phyloP scores from a whole-genome alignment of 2,113 vertebrate species.

The Lamprotornis superbus region DNA sequence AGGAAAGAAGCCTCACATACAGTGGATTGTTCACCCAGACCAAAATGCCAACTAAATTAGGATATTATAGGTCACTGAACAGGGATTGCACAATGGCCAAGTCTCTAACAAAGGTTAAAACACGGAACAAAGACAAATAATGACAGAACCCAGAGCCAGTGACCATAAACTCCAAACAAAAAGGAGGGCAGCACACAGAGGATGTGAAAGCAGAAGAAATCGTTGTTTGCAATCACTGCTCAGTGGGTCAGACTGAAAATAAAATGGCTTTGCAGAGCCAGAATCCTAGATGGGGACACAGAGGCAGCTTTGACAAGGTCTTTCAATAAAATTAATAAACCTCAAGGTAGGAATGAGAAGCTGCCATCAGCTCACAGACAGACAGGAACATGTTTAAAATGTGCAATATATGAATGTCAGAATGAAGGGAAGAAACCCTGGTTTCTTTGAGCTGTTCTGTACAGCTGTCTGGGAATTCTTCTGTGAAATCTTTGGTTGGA shows the following conservation, averaged over 20 bases:
- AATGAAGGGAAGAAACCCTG: background rate
- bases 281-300: background rate
- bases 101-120: constrained; percentile 65
- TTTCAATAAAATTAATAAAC: constrained; percentile 1
- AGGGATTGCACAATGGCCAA: constrained; percentile 38
- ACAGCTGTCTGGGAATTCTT: background rate
- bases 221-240: constrained; percentile 35
- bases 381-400: background rate
- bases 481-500: background rate
- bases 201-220: constrained; percentile 52
- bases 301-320: background rate
- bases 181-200: background rate
- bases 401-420: background rate
- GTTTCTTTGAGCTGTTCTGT: background rate
- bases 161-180: constrained; percentile 53
- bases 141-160: constrained; percentile 45
- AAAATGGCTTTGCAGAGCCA: background rate
- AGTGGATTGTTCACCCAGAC: background rate
- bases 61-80: constrained; percentile 46
- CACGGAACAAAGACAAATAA: constrained; percentile 53
- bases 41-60: constrained; percentile 53
- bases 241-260: constrained; percentile 32
- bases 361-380: background rate
- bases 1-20: background rate
- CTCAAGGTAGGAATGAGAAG: background rate